These are phyloP conservation scores for Anguilla japonica DNA, from an alignment of 2,113 vertebrate species.

Conservation along the genomic window DNA sequence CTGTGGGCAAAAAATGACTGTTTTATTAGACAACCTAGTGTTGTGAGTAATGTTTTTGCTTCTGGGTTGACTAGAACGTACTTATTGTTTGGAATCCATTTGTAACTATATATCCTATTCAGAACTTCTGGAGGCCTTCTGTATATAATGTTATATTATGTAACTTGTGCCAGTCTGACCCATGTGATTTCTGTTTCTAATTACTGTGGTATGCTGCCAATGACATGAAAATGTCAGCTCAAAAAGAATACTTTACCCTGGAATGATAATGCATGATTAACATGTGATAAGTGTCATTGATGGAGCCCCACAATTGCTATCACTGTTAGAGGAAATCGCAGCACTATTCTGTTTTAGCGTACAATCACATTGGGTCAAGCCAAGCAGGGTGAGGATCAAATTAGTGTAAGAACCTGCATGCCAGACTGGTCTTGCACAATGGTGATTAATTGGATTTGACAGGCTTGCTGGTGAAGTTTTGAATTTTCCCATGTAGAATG, in stretches of 20 bases:
- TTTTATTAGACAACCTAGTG: neutral
- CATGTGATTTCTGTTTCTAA: neutral
- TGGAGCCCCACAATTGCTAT: neutral
- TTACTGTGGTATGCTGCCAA: neutral
- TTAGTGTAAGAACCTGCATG: neutral
- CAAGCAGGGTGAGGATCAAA: neutral
- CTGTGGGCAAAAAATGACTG: neutral
- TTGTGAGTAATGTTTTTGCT: neutral
- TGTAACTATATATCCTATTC: neutral
- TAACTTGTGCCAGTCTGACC: neutral
- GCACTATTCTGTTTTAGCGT: neutral
- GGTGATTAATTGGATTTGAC: neutral
- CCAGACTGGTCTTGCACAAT: neutral
- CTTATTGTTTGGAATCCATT: too few relatives aligned
- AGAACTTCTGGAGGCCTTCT: neutral
- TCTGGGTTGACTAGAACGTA: too few relatives aligned
- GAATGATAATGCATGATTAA: neutral
- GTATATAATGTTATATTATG: neutral
- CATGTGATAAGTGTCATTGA: neutral
- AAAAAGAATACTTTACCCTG: neutral
- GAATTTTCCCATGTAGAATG: neutral
- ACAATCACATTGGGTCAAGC: neutral
- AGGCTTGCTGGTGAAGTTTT: neutral
- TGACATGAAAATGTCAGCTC: neutral
- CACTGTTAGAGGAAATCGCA: neutral